Conservation (phyloP, 2,888 invertebrate genomes). For the Matsumyia berberina region DNA sequence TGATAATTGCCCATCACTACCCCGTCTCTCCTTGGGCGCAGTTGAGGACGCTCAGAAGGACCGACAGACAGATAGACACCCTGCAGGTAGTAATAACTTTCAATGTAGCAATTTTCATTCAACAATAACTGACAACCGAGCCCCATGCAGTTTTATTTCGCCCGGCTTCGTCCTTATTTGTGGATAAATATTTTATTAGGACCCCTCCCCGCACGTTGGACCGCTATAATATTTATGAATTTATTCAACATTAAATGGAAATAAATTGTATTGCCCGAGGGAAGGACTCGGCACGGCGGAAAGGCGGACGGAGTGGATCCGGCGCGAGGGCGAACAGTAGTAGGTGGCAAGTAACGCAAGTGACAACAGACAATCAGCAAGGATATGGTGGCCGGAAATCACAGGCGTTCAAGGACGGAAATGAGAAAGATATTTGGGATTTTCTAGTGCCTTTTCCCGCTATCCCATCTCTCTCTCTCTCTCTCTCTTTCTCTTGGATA, state of each 20-base stretch:
- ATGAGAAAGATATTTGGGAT: constrained; percentile 74
- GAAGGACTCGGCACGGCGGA: not conserved
- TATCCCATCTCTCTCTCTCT: constrained; percentile 8
- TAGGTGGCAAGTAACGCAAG: constrained; percentile 35
- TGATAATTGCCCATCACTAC: constrained; percentile 36
- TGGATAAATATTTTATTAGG: constrained; percentile 77
- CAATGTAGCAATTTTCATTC: constrained; percentile 68
- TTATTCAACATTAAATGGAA: constrained; percentile 74
- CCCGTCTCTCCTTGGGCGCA: not conserved
- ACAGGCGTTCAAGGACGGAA: constrained; percentile 73
- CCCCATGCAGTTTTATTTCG: constrained; percentile 55
- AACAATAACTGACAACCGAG: constrained; percentile 67
- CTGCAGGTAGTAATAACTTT: constrained; percentile 72
- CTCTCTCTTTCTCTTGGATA: constrained; percentile 7
- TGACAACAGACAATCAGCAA: constrained; percentile 59
- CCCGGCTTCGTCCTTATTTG: constrained; percentile 4
- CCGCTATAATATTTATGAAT: constrained; percentile 70
- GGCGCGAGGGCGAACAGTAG: not conserved
- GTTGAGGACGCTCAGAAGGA: not conserved
- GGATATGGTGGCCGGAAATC: constrained; percentile 76
- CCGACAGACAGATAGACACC: constrained; percentile 31
- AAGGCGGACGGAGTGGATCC: too few species aligned
- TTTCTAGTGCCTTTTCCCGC: constrained; percentile 14
- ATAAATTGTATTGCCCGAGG: constrained; percentile 66
- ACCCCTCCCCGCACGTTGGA: constrained; percentile 33